A percentile compares a stretch with the other conserved stretches of the same genome.
Evolutionary conservation across 2,888 invertebrate genomes (phyloP).

Genomic region (Diarsia mendica): DNA sequence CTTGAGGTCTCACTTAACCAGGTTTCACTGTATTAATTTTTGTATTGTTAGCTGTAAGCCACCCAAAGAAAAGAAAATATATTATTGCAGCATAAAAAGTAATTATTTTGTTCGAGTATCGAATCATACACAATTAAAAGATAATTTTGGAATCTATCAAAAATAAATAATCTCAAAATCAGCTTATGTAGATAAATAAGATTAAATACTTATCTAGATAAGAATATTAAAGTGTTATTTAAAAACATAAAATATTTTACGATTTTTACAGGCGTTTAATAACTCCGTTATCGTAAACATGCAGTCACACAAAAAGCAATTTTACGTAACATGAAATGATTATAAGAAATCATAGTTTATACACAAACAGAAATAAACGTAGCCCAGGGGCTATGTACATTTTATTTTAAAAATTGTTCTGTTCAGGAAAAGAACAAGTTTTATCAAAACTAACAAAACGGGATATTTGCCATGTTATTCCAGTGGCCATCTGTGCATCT

Average conservation of each 20-base stretch:
- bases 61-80: no score
- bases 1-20: no score
- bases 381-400: no score
- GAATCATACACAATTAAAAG: not conserved
- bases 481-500: no score
- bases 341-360: not conserved
- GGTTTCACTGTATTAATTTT: no score
- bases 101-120: not conserved
- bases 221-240: no score
- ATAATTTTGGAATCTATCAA: not conserved
- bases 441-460: not conserved
- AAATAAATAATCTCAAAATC: not conserved
- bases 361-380: not conserved
- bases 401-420: no score
- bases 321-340: not conserved
- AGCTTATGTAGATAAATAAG: not conserved
- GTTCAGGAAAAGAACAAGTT: no score
- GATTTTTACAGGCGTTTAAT: not conserved
- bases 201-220: not conserved
- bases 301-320: not conserved
- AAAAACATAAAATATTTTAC: no score
- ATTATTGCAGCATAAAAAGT: not conserved
- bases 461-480: no score
- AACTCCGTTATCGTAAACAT: not conserved
- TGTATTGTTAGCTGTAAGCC: no score